These are phyloP conservation scores for Ditula angustiorana DNA, from an alignment of 2,888 invertebrate species.

Conservation along the genomic window DNA sequence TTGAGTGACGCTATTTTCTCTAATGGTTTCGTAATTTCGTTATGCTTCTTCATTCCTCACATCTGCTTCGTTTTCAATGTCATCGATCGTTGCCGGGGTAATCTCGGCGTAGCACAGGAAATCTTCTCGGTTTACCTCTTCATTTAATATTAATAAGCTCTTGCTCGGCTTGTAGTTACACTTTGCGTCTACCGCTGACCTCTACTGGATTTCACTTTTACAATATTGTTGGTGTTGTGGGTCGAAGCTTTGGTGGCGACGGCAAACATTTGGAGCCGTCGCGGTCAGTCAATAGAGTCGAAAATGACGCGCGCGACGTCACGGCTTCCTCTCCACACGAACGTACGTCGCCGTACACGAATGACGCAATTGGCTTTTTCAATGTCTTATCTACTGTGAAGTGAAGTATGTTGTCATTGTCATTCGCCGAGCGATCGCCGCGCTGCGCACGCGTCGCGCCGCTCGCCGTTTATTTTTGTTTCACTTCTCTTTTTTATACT, in stretches of 20 bases:
- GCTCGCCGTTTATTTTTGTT: conserved; percentile 70
- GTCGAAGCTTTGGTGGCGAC: conserved; percentile 59
- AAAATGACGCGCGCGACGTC: conserved; percentile 81
- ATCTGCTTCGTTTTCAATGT: not conserved
- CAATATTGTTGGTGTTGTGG: conserved; percentile 37
- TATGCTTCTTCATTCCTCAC: not conserved
- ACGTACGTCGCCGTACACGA: conserved; percentile 79
- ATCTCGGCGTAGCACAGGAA: not conserved
- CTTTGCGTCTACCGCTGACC: conserved; percentile 31
- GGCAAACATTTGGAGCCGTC: conserved; percentile 70
- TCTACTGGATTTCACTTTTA: conserved; percentile 40
- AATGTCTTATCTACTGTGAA: conserved; percentile 84
- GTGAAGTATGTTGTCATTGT: conserved; percentile 67
- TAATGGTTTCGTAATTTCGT: conserved; percentile 1
- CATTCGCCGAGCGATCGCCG: conserved; percentile 78
- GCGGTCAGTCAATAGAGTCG: conserved; percentile 65
- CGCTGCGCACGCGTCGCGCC: conserved; percentile 76
- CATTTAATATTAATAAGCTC: conserved; percentile 25
- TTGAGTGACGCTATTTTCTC: conserved; percentile 11
- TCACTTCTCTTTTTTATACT: conserved; percentile 74
- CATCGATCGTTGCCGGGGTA: not conserved
- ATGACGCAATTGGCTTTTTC: conserved; percentile 85
- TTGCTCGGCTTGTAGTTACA: conserved; percentile 22
- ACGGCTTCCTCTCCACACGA: conserved; percentile 75
- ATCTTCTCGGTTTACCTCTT: conserved; percentile 17